Evolutionary conservation across 2,888 invertebrate species (phyloP).

Genomic region (Nipponacmea schrenckii): DNA sequence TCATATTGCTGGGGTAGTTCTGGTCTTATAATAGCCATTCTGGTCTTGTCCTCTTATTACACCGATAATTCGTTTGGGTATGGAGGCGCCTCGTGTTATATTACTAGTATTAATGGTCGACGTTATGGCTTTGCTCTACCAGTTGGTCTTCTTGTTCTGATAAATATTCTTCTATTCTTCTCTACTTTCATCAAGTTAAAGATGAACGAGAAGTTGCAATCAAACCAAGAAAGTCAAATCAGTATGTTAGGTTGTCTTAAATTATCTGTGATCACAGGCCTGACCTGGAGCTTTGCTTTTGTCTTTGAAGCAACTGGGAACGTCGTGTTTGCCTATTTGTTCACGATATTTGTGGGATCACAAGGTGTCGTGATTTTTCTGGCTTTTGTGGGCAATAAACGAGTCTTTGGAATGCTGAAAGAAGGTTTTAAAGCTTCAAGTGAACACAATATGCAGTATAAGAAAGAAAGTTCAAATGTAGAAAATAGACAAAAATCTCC

Average conservation of each 20-base stretch:
- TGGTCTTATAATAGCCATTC: not conserved
- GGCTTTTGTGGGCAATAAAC: conserved; percentile 7
- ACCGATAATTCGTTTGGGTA: not conserved
- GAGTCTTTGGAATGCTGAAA: not conserved
- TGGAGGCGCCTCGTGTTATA: not conserved
- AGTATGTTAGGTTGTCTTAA: conserved; percentile 10
- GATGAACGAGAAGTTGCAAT: not conserved
- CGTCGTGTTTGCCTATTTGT: not conserved
- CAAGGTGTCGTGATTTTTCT: conserved; percentile 2
- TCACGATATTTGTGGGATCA: conserved; percentile 8
- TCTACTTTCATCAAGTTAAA: conserved; percentile 1
- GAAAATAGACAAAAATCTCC: too few species aligned
- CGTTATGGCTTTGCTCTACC: conserved; percentile 9
- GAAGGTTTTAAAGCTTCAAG: too few species aligned
- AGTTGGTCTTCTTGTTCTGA: conserved; percentile 4
- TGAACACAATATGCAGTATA: too few species aligned
- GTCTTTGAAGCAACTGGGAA: not conserved
- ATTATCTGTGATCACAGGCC: conserved; percentile 10
- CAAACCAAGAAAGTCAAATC: not conserved
- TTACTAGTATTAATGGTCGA: not conserved
- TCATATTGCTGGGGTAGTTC: not conserved
- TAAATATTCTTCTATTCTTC: not conserved
- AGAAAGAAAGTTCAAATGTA: too few species aligned
- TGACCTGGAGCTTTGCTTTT: conserved; percentile 7
- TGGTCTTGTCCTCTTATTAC: not conserved